Percentiles rank a stretch among this genome's conserved stretches.
phyloP scores from a whole-genome alignment of 2,797 vertebrate genomes.

The Setipinna tenuifilis region DNA sequence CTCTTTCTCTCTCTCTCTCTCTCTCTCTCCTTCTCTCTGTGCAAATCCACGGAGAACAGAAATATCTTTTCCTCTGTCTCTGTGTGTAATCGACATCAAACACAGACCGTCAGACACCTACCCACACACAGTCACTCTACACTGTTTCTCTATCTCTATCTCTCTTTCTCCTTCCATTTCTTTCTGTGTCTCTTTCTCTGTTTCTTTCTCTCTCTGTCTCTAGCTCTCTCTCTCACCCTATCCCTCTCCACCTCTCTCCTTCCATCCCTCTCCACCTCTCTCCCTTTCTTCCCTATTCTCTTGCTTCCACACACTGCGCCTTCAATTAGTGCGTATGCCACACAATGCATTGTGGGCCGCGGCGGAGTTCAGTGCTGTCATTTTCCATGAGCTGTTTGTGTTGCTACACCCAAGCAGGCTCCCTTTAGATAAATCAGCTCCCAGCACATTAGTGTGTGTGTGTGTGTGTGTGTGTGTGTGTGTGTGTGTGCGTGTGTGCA shows the following conservation, averaged over 20 bases:
- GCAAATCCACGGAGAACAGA: conserved; percentile 43
- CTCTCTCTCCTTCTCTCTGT: conserved; percentile 4
- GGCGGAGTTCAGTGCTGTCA: conserved; percentile 48
- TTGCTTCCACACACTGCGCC: conserved; percentile 25
- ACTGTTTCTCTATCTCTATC: conserved; percentile 21
- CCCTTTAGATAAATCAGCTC: conserved; percentile 19
- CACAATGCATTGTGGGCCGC: conserved; percentile 40
- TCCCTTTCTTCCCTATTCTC: background rate
- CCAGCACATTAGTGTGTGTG: conserved; percentile 19
- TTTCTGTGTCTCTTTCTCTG: too few species aligned
- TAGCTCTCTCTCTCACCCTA: too few species aligned
- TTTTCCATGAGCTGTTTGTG: conserved; percentile 12
- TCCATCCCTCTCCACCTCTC: background rate
- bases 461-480: background rate
- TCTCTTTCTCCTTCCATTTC: background rate
- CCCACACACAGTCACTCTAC: conserved; percentile 37
- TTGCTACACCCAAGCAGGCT: conserved; percentile 14
- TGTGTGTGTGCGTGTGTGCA: background rate
- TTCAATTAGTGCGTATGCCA: conserved; percentile 51
- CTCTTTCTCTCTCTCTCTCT: conserved; percentile 31
- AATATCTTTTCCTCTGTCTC: conserved; percentile 40
- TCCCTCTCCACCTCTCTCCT: background rate
- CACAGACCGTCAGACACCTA: conserved; percentile 34
- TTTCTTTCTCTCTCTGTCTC: too few species aligned
- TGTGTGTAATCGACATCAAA: conserved; percentile 38